Base-by-base conservation (phyloP, 2,113 vertebrate genomes). In the Hystrix brachyura region DNA sequence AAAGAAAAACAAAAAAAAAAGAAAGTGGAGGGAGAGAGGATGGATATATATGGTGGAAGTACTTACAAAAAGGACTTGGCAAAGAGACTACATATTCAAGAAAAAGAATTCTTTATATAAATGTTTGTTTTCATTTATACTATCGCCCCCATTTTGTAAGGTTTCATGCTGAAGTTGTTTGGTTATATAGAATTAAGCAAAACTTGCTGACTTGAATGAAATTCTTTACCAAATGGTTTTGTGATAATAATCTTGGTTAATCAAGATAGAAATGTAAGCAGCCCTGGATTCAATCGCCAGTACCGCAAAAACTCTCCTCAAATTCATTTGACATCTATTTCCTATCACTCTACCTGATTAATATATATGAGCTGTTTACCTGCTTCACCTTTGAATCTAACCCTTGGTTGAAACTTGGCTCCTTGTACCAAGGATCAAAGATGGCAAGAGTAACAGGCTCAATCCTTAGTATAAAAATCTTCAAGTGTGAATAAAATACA, bases 221-320 rank as follows among this genome's bases (percentile, higher is more conserved):
- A 95, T 88, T 95, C n/a, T 94, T 93, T 76, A 59, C 51, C 59
- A 92, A 62, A n/a, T 67, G 3, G 1, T 13, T 74, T 79, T 82
- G 46, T 96, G 57, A 86, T 85, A 82, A 94, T 62, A 81, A 93
- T 92, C 55, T 92, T 38, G 46, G 72, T 91, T 29, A 84, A 62
- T 62, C 51, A 76, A 90, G 57, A 79, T 46, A 38, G 27, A 94
- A 96, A 67, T 74, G 19, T 88, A 94, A 90, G 62, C 55, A 95
- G 13, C 29, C 65, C 65, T 69, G 65, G 15, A 14, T 69, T 69
- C 34, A 69, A n/a, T 69, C n/a, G n/a, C n/a, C n/a, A 38, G 69
- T 74, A 46, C 71, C 19, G 1, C 74, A 78, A 21, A 79, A 62
- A 85, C 62, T 3, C 19, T 81, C 78, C 43, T 94, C 57, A 60